Evolutionary conservation across 2,113 vertebrate genomes (phyloP), one percentile per base, ranked within the genome.

Genomic region (crab-eating macaque (Macaca fascicularis)): DNA sequence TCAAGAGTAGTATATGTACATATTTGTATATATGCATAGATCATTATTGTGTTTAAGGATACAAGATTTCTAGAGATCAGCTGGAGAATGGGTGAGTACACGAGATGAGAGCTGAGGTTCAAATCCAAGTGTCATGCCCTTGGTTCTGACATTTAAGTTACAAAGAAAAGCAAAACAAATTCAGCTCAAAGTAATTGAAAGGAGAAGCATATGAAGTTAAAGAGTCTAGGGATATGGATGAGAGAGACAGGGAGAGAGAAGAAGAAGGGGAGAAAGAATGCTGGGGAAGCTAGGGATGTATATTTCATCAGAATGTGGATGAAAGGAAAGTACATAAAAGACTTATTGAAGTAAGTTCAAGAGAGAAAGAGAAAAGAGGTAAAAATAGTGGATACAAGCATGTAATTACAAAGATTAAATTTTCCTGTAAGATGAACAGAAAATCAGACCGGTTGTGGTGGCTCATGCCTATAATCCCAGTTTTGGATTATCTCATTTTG

Each of bases 171-270:
- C 16, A 82, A 82, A 82, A 30, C 40, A n/a, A 50, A 80, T 70
- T 17, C 27, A 78, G 2, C 9, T 50, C 13, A 74, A 74, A 38
- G n/a, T 25, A 1, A 57, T 32, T 89, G 30, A 57, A 43, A 89
- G 6, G 17, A 59, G 0, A 57, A n/a, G 9, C 3, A 43, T 59
- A 70, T 30, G 20, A 69, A 14, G 16, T 69, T 35, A 7, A 69
- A 6, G 14, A 32, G 13, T 13, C 23, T 5, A 10, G 25, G 64
- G 2, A 14, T 13, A 17, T 14, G 8, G 11, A 11, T 11, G 13
- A 69, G 22, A 17, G 7, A 19, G 38, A 6, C 20, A 6, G 30
- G 25, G 32, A 48, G 50, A 55, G 14, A 20, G 69, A 74, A 22
- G 40, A 55, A 55, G 17, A 55, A 55, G 6, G 52, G 52, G 6